phyloP scores from a whole-genome alignment of 1,140 invertebrate genomes.

The Heliconius congener region DNA sequence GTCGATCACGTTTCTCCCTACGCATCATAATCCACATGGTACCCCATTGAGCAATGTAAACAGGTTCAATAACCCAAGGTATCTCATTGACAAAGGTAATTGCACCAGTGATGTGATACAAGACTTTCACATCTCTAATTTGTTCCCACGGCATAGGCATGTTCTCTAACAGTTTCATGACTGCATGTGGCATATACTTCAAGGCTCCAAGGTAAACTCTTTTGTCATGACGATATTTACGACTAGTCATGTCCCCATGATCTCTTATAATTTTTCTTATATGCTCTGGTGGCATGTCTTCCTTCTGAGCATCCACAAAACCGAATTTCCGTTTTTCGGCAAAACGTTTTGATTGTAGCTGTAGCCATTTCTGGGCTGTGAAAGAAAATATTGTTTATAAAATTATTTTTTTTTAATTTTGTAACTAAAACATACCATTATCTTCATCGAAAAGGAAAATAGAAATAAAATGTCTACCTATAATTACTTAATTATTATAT shows the following conservation, averaged over 20 bases:
- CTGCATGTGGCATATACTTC: slow-evolving; percentile 99
- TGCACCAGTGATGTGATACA: slow-evolving; percentile 99
- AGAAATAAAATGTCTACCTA: too few species aligned
- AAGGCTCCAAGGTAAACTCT: slow-evolving; percentile 98
- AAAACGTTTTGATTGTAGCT: slow-evolving; percentile 98
- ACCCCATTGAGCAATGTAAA: slow-evolving; percentile 99
- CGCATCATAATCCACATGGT: slow-evolving; percentile 99
- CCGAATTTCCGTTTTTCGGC: slow-evolving; percentile 99
- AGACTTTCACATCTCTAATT: slow-evolving; percentile 97
- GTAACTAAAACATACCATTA: not conserved
- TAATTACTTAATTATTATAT: too few species aligned
- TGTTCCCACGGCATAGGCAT: slow-evolving; percentile 99
- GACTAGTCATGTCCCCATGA: slow-evolving; percentile 99
- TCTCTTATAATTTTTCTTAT: slow-evolving; percentile 99
- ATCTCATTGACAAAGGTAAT: slow-evolving; percentile 99
- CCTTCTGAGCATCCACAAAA: slow-evolving; percentile 99
- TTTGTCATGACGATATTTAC: slow-evolving; percentile 99
- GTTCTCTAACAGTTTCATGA: slow-evolving; percentile 99
- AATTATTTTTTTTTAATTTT: not conserved
- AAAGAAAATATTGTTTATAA: slow-evolving; percentile 29
- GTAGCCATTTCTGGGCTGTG: slow-evolving; percentile 97
- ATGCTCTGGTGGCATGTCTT: slow-evolving; percentile 99
- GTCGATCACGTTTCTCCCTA: slow-evolving; percentile 98
- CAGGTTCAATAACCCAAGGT: slow-evolving; percentile 99
- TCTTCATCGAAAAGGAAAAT: too few species aligned